A percentile compares a stretch with the other conserved stretches of the same genome.
Conservation (phyloP, 2,888 invertebrate genomes). For the Cordylochernes scorpioides region DNA sequence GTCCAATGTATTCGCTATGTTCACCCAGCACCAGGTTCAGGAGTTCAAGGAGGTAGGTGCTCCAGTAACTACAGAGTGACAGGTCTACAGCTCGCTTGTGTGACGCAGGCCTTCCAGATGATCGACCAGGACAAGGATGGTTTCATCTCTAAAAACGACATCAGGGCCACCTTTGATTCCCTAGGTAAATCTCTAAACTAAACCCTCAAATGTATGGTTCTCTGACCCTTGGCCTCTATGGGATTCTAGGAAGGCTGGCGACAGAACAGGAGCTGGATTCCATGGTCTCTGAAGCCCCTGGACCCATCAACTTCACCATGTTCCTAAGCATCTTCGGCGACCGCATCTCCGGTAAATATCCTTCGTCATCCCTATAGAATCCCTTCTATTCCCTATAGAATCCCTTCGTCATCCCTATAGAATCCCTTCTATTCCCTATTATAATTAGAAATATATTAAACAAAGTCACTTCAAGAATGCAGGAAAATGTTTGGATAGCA, state of each 20-base stretch:
- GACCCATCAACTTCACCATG: conserved; percentile 85
- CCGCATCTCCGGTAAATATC: conserved; percentile 56
- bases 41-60: conserved; percentile 63
- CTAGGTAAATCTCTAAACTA: conserved; percentile 27
- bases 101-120: conserved; percentile 61
- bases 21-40: conserved; percentile 80
- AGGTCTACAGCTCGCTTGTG: no score
- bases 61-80: background rate
- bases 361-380: no score
- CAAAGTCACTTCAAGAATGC: no score
- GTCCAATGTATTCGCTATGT: conserved; percentile 88
- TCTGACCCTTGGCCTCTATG: background rate
- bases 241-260: conserved; percentile 37
- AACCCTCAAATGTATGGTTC: background rate
- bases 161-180: conserved; percentile 52
- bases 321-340: conserved; percentile 67
- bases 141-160: conserved; percentile 32
- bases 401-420: no score
- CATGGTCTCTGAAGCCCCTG: conserved; percentile 62
- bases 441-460: no score
- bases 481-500: no score
- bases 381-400: no score
- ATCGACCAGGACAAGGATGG: conserved; percentile 91
- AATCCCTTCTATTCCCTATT: no score
- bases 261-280: conserved; percentile 70